These are phyloP conservation scores for Eidolon dupreanum DNA, from an alignment of 2,797 vertebrate genomes.

Conservation along the genomic window DNA sequence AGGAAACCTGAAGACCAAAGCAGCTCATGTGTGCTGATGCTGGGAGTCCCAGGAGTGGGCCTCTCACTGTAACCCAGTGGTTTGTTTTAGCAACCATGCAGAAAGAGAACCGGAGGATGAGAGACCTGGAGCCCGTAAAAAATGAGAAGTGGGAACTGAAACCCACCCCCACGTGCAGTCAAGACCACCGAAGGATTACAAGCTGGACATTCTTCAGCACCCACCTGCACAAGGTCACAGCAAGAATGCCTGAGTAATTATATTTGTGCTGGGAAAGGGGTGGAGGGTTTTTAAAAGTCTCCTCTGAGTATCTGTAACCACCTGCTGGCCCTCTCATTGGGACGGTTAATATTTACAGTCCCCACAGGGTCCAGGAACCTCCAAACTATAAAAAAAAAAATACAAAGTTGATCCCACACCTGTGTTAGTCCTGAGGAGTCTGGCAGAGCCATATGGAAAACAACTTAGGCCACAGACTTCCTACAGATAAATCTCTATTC, in stretches of 20 bases:
- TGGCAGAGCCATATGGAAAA: neutral
- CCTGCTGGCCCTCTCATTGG: neutral
- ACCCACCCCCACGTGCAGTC: neutral
- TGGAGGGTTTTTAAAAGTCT: neutral
- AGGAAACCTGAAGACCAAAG: neutral
- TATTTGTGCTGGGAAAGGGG: neutral
- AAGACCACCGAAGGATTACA: neutral
- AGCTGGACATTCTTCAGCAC: neutral
- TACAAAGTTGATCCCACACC: neutral
- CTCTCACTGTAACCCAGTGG: neutral
- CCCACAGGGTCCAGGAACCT: accelerated
- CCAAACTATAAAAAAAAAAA: neutral
- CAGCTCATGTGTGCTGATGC: neutral
- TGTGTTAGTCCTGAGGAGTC: neutral
- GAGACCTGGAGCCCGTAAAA: neutral
- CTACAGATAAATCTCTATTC: constrained; percentile 9
- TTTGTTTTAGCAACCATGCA: neutral
- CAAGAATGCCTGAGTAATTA: neutral
- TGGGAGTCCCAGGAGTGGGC: too few species aligned
- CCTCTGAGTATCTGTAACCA: neutral
- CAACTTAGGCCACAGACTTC: neutral
- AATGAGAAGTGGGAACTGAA: neutral
- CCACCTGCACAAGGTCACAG: neutral
- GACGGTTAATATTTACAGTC: neutral
- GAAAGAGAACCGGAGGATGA: neutral